These are phyloP conservation scores for Coracopsis vasa DNA, from an alignment of 2,113 vertebrate species.

Conservation along the genomic window DNA sequence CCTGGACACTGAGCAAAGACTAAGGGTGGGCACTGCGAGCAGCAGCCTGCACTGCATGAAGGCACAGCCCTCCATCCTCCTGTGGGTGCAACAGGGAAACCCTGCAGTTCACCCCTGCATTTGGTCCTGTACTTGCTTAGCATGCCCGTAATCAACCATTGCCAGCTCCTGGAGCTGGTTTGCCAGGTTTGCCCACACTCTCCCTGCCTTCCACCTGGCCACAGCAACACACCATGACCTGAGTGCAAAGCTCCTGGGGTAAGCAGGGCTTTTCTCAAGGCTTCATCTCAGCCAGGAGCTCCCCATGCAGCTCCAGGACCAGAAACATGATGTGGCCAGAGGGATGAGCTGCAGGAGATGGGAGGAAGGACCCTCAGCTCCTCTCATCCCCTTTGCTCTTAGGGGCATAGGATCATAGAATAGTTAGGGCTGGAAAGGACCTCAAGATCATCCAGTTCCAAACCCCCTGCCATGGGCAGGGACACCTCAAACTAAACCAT, in stretches of 20 bases:
- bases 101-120: background rate
- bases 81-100: background rate
- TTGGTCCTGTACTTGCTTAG: background rate
- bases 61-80: background rate
- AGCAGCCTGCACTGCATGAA: background rate
- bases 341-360: background rate
- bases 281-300: background rate
- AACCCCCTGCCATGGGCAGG: too few relatives aligned
- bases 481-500: too few relatives aligned
- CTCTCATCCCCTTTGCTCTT: background rate
- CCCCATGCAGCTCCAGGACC: background rate
- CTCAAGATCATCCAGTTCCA: too few relatives aligned
- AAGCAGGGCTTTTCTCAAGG: background rate
- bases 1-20: background rate
- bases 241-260: background rate
- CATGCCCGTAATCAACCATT: background rate
- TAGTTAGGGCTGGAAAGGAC: too few relatives aligned
- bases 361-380: background rate
- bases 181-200: background rate
- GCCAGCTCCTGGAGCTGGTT: background rate
- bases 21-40: background rate
- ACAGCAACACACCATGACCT: background rate
- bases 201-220: accelerated
- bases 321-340: accelerated
- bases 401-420: background rate